A percentile compares a stretch with the other conserved stretches of the same genome.
Conservation (phyloP, 2,113 vertebrate genomes). For the Onychostoma macrolepis region DNA sequence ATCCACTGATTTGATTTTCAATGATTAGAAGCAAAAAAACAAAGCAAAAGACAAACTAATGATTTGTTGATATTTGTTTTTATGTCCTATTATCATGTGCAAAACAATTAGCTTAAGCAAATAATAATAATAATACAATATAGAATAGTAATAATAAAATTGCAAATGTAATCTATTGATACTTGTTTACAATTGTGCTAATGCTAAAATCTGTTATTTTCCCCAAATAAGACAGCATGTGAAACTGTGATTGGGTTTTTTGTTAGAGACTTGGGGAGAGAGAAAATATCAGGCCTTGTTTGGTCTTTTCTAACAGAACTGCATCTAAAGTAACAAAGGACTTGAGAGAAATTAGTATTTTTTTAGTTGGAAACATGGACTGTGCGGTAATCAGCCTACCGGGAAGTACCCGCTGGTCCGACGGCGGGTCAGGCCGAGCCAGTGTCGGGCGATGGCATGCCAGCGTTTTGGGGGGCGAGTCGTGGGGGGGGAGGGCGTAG, state of each 20-base stretch:
- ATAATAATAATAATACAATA: too few species aligned
- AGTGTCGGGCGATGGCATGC: slow-evolving; percentile 79
- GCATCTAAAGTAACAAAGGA: neutral
- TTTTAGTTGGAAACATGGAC: slow-evolving; percentile 25
- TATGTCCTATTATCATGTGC: neutral
- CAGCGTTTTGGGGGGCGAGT: slow-evolving; percentile 76
- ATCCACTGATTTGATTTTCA: neutral
- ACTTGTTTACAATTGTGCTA: neutral
- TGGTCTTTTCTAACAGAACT: neutral
- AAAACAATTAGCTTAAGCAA: neutral
- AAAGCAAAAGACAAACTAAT: neutral
- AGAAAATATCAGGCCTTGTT: neutral
- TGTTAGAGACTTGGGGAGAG: neutral
- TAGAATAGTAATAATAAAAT: neutral
- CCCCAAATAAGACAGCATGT: neutral
- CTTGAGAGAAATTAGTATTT: neutral
- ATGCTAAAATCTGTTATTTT: neutral
- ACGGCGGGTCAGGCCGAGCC: slow-evolving; percentile 78
- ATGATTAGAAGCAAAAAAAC: neutral
- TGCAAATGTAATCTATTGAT: neutral
- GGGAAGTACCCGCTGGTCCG: slow-evolving; percentile 74
- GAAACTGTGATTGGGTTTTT: neutral
- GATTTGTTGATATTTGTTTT: neutral
- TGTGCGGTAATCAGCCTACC: slow-evolving; percentile 73
- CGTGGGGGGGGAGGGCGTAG: slow-evolving; percentile 66